Percentiles rank a stretch among this genome's conserved stretches.
Evolutionary conservation across 2,797 vertebrate genomes (phyloP).

Genomic region (Peromyscus eremicus): DNA sequence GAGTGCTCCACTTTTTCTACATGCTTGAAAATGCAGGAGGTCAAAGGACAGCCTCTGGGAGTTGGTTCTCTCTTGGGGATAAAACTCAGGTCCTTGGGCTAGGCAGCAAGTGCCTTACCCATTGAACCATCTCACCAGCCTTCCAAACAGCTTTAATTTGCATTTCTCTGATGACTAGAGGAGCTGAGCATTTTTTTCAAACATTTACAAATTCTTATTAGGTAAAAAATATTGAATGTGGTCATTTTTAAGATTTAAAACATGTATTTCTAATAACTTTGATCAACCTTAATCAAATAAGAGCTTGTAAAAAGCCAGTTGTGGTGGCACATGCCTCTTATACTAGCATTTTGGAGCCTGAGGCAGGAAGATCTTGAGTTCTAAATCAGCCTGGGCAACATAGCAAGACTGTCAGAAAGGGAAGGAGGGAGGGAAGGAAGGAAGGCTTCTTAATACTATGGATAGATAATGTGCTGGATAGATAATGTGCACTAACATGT

Average conservation of each 20-base stretch:
- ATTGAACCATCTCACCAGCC: background rate
- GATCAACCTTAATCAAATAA: background rate
- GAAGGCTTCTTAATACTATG: background rate
- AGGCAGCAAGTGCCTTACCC: background rate
- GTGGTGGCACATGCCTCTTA: background rate
- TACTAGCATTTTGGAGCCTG: background rate
- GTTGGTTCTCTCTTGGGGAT: background rate
- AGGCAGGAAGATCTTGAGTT: background rate
- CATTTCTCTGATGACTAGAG: background rate
- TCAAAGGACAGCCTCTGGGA: background rate
- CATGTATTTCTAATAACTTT: background rate
- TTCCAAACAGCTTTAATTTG: background rate
- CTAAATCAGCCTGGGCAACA: background rate
- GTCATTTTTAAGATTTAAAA: slow-evolving; percentile 39
- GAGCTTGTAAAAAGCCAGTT: background rate
- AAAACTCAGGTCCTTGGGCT: background rate
- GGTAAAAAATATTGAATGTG: slow-evolving; percentile 1
- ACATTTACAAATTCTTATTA: background rate
- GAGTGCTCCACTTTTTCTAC: background rate
- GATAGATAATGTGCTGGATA: no score
- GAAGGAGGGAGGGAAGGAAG: no score
- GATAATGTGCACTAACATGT: background rate
- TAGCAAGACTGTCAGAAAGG: background rate
- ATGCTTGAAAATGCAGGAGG: background rate
- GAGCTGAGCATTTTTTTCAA: background rate